Evolutionary conservation across 2,888 invertebrate genomes (phyloP), one percentile per base, ranked within the genome.

Genomic region (Camptogramma bilineatum): DNA sequence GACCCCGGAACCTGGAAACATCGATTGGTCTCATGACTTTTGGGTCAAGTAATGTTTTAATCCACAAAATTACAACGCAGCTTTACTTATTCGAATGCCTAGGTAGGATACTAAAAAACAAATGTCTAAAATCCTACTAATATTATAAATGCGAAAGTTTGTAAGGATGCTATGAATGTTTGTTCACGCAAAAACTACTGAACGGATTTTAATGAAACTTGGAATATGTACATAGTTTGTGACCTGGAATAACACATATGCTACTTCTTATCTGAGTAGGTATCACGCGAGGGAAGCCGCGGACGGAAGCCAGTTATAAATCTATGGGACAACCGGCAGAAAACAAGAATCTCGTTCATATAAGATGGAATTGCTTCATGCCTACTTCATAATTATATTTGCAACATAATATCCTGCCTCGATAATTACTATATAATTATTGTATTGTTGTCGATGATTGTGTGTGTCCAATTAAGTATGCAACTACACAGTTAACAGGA

Each of bases 1-100:
- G 58, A 52, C 19, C 24, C 55, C 47, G 5, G 42, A 28, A 28
- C 7, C 48, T 52, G 56, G 24, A 24, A 66, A 34, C 52, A 24
- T 46, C 44, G 18, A 24, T 51, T 24, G 34, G 13, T 34, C 21
- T 56, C 44, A 39, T 44, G 18, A 31, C 46, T 53, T 47, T 31
- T 17, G 48, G 9, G 19, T 0, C 17, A 10, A 53, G 24, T 39
- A 31, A 46, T 60, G 31, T 46, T 59, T 52, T 17, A 31, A 18
- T 13, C 31, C 47, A 13, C 31, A n/a, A 13, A 13, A n/a, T 47
- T 47, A 47, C 28, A 55, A 28, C 0, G 19, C 10, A 28, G 51
- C 24, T 51, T 51, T 28, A 28, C 18, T 47, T 39, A 28, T 39
- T 13, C 13, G 34, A 39, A 39, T 39, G 9, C 13, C 34, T 13